A percentile compares a stretch with the other conserved stretches of the same genome.
These are phyloP conservation scores for Lottia gigantea DNA, from an alignment of 2,888 invertebrate species.

Conservation along the genomic window DNA sequence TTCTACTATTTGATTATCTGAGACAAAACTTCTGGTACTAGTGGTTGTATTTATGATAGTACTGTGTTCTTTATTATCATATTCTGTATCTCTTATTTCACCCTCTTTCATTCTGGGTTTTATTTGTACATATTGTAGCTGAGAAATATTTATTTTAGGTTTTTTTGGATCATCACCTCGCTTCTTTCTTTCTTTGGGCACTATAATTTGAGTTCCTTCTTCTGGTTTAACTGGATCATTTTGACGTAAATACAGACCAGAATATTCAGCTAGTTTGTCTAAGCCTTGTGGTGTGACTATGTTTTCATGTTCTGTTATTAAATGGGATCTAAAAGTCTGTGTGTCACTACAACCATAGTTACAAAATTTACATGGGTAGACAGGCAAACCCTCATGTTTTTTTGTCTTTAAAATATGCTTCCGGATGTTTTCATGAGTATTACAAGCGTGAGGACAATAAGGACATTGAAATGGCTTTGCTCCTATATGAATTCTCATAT, in stretches of 20 bases:
- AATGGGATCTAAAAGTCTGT: slow-evolving; percentile 77
- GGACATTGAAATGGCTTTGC: slow-evolving; percentile 68
- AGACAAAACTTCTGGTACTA: too few relatives aligned
- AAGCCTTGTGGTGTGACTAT: slow-evolving; percentile 41
- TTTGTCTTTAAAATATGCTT: slow-evolving; percentile 86
- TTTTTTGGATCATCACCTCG: too few relatives aligned
- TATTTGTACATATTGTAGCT: too few relatives aligned
- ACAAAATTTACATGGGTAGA: slow-evolving; percentile 84
- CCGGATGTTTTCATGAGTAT: slow-evolving; percentile 82
- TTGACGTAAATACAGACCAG: slow-evolving; percentile 52
- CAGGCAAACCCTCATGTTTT: slow-evolving; percentile 80
- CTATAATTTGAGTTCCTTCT: slow-evolving; percentile 55
- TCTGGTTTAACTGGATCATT: slow-evolving; percentile 50
- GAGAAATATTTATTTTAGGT: too few relatives aligned
- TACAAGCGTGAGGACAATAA: slow-evolving; percentile 77
- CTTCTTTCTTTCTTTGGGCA: slow-evolving; percentile 45
- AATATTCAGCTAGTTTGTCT: slow-evolving; percentile 48
- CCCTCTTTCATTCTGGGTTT: too few relatives aligned
- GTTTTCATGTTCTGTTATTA: slow-evolving; percentile 72
- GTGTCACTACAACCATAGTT: slow-evolving; percentile 76
- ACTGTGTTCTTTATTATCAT: too few relatives aligned
- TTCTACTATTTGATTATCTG: too few relatives aligned
- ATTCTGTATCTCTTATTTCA: too few relatives aligned
- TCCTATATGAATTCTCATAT: slow-evolving; percentile 68
- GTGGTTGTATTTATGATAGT: too few relatives aligned